Conservation (phyloP, 64 coral and sea anemone genomes). For the Actinia tenebrosa region DNA sequence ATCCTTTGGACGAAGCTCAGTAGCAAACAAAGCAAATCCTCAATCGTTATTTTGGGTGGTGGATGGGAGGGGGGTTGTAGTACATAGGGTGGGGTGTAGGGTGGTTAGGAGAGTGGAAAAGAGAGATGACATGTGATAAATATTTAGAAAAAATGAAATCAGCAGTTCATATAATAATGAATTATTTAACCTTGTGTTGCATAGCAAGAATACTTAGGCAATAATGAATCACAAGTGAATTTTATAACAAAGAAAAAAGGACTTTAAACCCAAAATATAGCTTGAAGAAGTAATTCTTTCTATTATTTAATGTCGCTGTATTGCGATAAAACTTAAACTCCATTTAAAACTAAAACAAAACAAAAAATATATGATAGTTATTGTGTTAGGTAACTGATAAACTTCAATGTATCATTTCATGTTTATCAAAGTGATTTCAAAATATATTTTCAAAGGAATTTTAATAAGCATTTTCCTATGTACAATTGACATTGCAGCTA, state of each 20-base stretch:
- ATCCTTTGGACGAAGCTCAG: neutral
- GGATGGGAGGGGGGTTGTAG: neutral
- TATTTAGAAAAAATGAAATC: neutral
- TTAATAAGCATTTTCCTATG: too few relatives aligned
- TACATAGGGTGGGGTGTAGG: neutral
- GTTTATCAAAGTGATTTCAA: too few relatives aligned
- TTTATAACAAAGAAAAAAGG: neutral
- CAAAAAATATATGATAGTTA: neutral
- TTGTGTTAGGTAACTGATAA: neutral
- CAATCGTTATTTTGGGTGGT: neutral
- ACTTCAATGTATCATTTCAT: too few relatives aligned
- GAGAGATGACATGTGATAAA: neutral
- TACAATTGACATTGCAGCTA: neutral
- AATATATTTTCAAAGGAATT: too few relatives aligned
- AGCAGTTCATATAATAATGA: neutral
- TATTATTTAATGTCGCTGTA: slow-evolving; percentile 7
- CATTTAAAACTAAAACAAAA: neutral
- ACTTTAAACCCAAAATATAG: neutral
- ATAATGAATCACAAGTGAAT: neutral
- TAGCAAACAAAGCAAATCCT: neutral
- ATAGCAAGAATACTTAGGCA: neutral
- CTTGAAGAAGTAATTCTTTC: neutral
- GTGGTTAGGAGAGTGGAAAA: neutral
- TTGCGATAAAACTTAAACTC: neutral
- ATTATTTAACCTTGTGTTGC: slow-evolving; percentile 2